phyloP scores from a whole-genome alignment of 2,888 invertebrate species.

The Nineta flava region DNA sequence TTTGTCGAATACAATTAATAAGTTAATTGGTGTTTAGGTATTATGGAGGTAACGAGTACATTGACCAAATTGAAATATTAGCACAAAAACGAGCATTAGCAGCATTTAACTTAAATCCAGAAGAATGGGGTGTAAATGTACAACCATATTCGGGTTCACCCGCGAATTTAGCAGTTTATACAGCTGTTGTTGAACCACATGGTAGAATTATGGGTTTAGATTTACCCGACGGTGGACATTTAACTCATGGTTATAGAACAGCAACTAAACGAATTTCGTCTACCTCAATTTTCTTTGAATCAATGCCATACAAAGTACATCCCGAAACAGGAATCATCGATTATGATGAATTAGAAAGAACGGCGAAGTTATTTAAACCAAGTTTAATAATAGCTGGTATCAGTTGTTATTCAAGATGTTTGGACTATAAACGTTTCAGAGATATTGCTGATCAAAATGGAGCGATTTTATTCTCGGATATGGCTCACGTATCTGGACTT shows the following conservation, averaged over 20 bases:
- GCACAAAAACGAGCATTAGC: conserved; percentile 78
- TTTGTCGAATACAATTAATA: conserved; percentile 2
- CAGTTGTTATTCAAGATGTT: conserved; percentile 82
- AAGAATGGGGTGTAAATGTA: conserved; percentile 94
- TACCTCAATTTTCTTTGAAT: conserved; percentile 95
- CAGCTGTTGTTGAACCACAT: conserved; percentile 74
- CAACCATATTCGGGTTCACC: conserved; percentile 93
- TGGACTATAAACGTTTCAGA: conserved; percentile 82
- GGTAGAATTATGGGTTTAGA: conserved; percentile 95
- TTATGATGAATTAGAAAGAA: conserved; percentile 72
- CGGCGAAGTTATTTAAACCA: conserved; percentile 78
- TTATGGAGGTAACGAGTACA: conserved; percentile 93
- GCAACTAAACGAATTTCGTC: conserved; percentile 83
- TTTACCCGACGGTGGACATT: conserved; percentile 92
- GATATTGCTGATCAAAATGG: conserved; percentile 70
- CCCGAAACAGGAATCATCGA: conserved; percentile 76
- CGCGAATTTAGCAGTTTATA: conserved; percentile 94
- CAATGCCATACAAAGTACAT: conserved; percentile 92
- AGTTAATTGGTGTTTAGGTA: too few relatives aligned
- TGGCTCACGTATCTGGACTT: conserved; percentile 90
- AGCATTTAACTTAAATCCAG: conserved; percentile 63
- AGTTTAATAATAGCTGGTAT: conserved; percentile 86
- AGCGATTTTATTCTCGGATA: conserved; percentile 82
- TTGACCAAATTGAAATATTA: conserved; percentile 82
- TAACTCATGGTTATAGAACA: conserved; percentile 87